Evolutionary conservation across 2,888 invertebrate genomes (phyloP).

Genomic region (Drosophila recens): DNA sequence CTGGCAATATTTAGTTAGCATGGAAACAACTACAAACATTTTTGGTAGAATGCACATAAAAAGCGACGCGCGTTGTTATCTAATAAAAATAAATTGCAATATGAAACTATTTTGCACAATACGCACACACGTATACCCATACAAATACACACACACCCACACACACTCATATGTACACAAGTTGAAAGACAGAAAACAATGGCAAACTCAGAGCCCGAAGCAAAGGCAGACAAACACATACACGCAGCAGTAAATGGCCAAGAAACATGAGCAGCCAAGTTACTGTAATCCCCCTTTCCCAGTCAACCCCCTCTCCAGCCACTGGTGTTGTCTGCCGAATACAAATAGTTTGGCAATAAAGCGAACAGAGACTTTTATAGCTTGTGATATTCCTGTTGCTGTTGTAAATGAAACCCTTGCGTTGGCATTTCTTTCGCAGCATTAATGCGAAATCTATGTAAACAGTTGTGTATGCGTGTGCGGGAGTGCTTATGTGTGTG

Average conservation of each 20-base stretch:
- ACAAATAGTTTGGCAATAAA: slow-evolving; percentile 63
- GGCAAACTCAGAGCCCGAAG: slow-evolving; percentile 11
- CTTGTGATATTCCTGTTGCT: slow-evolving; percentile 40
- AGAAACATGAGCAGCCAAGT: slow-evolving; percentile 35
- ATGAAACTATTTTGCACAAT: slow-evolving; percentile 69
- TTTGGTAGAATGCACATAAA: slow-evolving; percentile 48
- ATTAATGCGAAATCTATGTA: slow-evolving; percentile 66
- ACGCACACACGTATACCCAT: slow-evolving; percentile 8
- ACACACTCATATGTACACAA: slow-evolving; percentile 16
- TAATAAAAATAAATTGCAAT: slow-evolving; percentile 76
- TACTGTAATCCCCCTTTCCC: background rate
- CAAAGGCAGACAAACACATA: background rate
- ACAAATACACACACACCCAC: slow-evolving; percentile 3
- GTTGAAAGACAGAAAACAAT: slow-evolving; percentile 29
- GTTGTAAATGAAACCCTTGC: slow-evolving; percentile 42
- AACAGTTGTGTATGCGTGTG: slow-evolving; percentile 25
- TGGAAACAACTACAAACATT: slow-evolving; percentile 4
- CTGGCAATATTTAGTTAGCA: background rate
- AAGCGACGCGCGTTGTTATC: slow-evolving; percentile 35
- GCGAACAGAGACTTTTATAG: slow-evolving; percentile 46
- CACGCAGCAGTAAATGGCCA: slow-evolving; percentile 38
- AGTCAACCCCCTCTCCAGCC: background rate
- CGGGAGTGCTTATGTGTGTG: background rate
- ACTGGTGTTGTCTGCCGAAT: slow-evolving; percentile 39
- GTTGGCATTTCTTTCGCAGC: slow-evolving; percentile 11